Evolutionary conservation across 2,113 vertebrate species (phyloP).

Genomic region (Myxocyprinus asiaticus): DNA sequence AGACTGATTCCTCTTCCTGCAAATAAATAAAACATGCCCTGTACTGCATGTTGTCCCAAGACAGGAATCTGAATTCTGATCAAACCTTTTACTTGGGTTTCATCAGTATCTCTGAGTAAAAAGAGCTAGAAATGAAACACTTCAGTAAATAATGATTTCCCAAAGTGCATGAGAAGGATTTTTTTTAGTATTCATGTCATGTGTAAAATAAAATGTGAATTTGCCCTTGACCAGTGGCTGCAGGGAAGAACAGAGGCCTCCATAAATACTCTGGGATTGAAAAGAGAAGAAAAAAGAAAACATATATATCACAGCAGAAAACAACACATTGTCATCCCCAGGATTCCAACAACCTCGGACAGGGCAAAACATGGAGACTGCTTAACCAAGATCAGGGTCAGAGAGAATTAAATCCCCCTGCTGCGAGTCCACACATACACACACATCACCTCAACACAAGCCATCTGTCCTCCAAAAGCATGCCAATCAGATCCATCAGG

Average conservation of each 20-base stretch:
- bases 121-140: conserved; percentile 5
- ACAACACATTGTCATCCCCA: conserved; percentile 29
- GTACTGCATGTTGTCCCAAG: conserved; percentile 10
- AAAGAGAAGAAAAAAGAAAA: conserved; percentile 23
- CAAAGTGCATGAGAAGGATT: conserved; percentile 25
- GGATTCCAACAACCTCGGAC: conserved; percentile 13
- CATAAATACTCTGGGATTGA: conserved; percentile 23
- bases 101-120: conserved; percentile 7
- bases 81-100: not conserved
- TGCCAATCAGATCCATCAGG: conserved; percentile 68
- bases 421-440: conserved; percentile 55
- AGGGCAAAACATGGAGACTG: conserved; percentile 37
- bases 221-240: conserved; percentile 26
- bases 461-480: conserved; percentile 74
- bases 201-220: conserved; percentile 13
- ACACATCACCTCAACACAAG: conserved; percentile 54
- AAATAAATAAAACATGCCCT: conserved; percentile 21
- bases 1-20: not conserved
- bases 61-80: conserved; percentile 14
- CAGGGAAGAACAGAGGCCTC: conserved; percentile 9
- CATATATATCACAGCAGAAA: conserved; percentile 27
- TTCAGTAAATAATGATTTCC: conserved; percentile 25
- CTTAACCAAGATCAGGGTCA: conserved; percentile 66
- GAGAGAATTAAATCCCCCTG: conserved; percentile 70
- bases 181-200: not conserved